Evolutionary conservation across 37 sponge, comb jelly and placozoan genomes (phyloP), one percentile per base, ranked within the genome.

Genomic region (Oopsacas minuta): DNA sequence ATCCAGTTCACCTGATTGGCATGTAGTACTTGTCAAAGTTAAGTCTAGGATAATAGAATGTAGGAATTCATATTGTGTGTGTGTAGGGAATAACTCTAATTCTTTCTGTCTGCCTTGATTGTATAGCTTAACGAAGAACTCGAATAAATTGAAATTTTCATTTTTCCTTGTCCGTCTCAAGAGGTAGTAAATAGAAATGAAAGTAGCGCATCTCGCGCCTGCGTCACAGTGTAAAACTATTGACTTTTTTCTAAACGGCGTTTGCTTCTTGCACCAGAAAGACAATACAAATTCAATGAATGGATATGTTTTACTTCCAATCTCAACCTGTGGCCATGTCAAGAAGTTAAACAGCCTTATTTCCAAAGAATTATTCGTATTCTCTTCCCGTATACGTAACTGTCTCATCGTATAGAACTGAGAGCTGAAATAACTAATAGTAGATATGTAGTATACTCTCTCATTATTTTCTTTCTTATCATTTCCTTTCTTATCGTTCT

Each of bases 351-450:
- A 61, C 20, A 61, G 75, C 28, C 75, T 61, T 25, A 61, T 61
- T 61, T 61, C 75, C 1, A 10, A 3, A 25, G 75, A 32, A 5
- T 12, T 12, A 3, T n/a, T 61, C 17, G 17, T 46, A 5, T 12
- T n/a, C 75, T 61, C 30, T 5, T 61, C 75, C 17, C 75, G 20
- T 32, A 61, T 61, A 10, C 22, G 32, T 34, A 61, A 12, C 30
- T 61, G 75, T 7, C 75, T 25, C 75, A 61, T 61, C 17, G 75
- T 61, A 12, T 61, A 61, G 75, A 61, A 61, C 75, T 61, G 28
- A 25, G 75, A 61, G 28, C 75, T 61, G 75, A 61, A 61, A 34
- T 61, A 61, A 34, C 75, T 61, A 5, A 25, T 12, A 3, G 75
- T 61, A 3, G 20, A 32, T 5, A n/a, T 12, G 17, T 10, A 12